Evolutionary conservation across 2,888 invertebrate genomes (phyloP).

Genomic region (Lasioglossum marginatum): DNA sequence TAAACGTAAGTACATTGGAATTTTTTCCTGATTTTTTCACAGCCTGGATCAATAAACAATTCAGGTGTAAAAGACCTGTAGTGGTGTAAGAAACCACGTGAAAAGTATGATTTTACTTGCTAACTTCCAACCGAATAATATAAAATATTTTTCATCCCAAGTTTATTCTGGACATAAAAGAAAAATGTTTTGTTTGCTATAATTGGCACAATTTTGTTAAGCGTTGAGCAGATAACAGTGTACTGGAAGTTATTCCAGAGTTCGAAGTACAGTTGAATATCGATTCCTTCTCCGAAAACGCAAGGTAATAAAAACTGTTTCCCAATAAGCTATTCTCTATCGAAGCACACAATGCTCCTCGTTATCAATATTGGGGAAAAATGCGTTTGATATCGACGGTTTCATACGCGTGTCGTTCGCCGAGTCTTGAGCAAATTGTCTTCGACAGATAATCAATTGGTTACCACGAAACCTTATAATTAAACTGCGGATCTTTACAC

Average conservation of each 20-base stretch:
- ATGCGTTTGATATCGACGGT: background rate
- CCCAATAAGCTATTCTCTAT: background rate
- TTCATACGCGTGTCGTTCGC: background rate
- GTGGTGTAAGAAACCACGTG: background rate
- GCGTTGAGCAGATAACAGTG: background rate
- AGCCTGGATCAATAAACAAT: background rate
- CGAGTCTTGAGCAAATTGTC: background rate
- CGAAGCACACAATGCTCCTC: background rate
- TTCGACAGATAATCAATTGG: constrained; percentile 14
- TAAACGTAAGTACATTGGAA: background rate
- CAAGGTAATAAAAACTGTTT: background rate
- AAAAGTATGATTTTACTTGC: background rate
- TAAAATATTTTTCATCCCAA: background rate
- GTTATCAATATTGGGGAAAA: background rate
- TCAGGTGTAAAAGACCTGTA: background rate
- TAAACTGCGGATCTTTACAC: background rate
- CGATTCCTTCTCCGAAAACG: background rate
- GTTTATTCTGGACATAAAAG: background rate
- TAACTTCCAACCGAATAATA: background rate
- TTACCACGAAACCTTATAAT: background rate
- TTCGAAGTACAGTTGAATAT: background rate
- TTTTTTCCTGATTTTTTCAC: background rate
- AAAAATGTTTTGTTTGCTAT: background rate
- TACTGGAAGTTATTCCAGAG: background rate
- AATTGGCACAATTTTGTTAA: background rate